Evolutionary conservation across 1,140 invertebrate genomes (phyloP).

Genomic region (Patella vulgata): DNA sequence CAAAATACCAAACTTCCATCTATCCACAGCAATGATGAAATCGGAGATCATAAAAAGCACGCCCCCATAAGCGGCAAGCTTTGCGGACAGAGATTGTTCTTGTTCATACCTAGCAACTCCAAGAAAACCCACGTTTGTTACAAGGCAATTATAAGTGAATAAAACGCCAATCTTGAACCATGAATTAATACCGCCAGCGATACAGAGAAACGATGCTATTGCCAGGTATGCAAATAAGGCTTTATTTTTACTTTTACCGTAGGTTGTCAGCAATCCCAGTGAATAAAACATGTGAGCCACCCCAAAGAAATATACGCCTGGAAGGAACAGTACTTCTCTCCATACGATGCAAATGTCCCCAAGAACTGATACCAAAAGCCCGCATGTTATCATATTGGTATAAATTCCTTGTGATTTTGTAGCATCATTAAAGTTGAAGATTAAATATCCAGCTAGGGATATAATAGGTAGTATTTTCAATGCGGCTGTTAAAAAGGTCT

Average conservation of each 20-base stretch:
- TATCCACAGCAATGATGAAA: constrained; percentile 32
- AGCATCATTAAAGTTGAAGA: too few relatives aligned
- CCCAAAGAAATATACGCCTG: constrained; percentile 31
- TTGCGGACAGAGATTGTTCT: constrained; percentile 18
- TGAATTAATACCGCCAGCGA: constrained; percentile 23
- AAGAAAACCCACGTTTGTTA: constrained; percentile 26
- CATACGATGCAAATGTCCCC: constrained; percentile 38
- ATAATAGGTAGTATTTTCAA: too few relatives aligned
- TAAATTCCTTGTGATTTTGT: too few relatives aligned
- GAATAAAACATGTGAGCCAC: constrained; percentile 37
- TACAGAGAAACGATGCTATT: constrained; percentile 21
- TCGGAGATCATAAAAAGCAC: constrained; percentile 32
- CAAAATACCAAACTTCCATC: constrained; percentile 27
- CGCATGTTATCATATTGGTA: not conserved
- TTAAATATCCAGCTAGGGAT: too few relatives aligned
- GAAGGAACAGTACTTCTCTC: constrained; percentile 32
- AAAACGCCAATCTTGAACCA: constrained; percentile 23
- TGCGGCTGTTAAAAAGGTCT: too few relatives aligned
- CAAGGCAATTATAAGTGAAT: constrained; percentile 23
- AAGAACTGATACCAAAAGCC: constrained; percentile 27
- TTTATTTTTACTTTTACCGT: constrained; percentile 12
- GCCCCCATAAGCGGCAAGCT: constrained; percentile 24
- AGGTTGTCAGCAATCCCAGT: constrained; percentile 13
- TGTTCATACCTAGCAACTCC: constrained; percentile 21
- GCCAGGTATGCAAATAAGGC: constrained; percentile 19